Evolutionary conservation across 2,797 vertebrate genomes (phyloP), one percentile per base, ranked within the genome.

Genomic region (Acanthurus lineatus): DNA sequence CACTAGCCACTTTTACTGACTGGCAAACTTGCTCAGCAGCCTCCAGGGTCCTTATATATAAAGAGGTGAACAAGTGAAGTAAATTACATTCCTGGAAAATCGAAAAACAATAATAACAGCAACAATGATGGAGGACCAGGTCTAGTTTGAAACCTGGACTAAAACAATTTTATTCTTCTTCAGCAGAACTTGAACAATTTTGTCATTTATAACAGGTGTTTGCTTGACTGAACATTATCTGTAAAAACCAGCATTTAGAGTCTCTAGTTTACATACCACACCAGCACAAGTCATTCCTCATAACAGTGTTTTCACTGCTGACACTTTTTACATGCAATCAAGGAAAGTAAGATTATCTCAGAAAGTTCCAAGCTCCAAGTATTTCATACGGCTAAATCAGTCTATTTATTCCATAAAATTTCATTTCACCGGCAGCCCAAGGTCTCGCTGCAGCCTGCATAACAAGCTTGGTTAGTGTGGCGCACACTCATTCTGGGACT

Each of bases 401-500:
- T 67, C 65, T 54, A 86, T 88, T 83, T 89, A 84, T 84, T 79
- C 62, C 28, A 22, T 81, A 76, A 86, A 86, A 84, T 85, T 83
- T 62, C 73, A 90, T 92, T 87, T 76, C 68, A 70, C 67, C 40
- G n/a, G 79, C 76, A 85, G 77, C 77, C 58, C 40, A 38, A 62
- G 83, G 81, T 83, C 76, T 76, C 16, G 73, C 68, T 67, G 61
- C 85, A 66, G 74, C 66, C 77, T 64, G 72, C 81, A 85, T 89
- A 90, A 87, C 84, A 80, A 89, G 53, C 75, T 65, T 2, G 22
- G 78, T 75, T 78, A 47, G 81, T 69, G 79, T 84, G 86, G 74
- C 79, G 75, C 62, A 56, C 14, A 44, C 83, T 90, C 82, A 22
- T 88, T 91, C 84, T 86, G 74, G 82, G 84, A 89, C 82, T 88